Percentiles rank a stretch among this genome's conserved stretches.
Evolutionary conservation across 2,888 invertebrate species (phyloP).

Genomic region (Chironomus tentans): DNA sequence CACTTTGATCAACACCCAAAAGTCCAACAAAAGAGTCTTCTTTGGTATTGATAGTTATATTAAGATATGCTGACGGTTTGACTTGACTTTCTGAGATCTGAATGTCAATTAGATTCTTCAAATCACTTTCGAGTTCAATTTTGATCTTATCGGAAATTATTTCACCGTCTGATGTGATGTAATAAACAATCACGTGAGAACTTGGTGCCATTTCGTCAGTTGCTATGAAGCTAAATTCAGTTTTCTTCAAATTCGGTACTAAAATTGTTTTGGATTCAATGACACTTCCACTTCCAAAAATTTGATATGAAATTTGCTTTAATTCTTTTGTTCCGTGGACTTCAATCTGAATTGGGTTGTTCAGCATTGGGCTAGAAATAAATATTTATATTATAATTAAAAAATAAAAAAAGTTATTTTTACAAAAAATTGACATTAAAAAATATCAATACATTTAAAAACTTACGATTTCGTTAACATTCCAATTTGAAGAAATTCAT

Average conservation of each 20-base stretch:
- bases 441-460: too few species aligned
- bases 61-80: conserved; percentile 62
- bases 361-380: conserved; percentile 50
- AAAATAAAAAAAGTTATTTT: too few species aligned
- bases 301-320: conserved; percentile 45
- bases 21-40: conserved; percentile 74
- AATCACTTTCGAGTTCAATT: conserved; percentile 55
- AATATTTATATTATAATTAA: too few species aligned
- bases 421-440: too few species aligned
- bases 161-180: conserved; percentile 57
- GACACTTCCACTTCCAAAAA: conserved; percentile 79
- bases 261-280: conserved; percentile 57
- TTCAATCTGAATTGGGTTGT: conserved; percentile 49
- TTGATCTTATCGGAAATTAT: conserved; percentile 73
- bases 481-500: conserved; percentile 49
- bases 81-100: conserved; percentile 44
- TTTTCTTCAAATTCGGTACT: conserved; percentile 36
- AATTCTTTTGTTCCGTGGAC: too few species aligned
- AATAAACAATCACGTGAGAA: conserved; percentile 66
- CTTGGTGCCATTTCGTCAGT: conserved; percentile 45
- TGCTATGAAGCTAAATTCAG: not conserved
- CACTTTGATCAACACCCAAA: conserved; percentile 72
- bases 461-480: conserved; percentile 45
- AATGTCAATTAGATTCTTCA: conserved; percentile 35
- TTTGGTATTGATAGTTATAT: conserved; percentile 65